These are phyloP conservation scores for Syngnathus scovelli DNA, from an alignment of 2,113 vertebrate genomes.

Conservation along the genomic window DNA sequence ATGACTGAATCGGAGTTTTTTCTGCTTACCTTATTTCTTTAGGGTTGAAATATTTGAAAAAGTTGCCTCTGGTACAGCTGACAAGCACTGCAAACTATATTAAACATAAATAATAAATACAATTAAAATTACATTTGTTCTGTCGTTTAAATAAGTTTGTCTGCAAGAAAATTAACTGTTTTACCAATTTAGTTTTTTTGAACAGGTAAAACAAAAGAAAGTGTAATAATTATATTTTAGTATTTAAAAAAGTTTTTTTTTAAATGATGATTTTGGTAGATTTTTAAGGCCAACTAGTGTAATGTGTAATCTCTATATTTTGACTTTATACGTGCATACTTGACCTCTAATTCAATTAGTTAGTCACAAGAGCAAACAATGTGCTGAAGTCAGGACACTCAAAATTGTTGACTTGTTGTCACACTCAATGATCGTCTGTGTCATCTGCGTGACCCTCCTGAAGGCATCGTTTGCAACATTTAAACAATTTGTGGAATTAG, in stretches of 20 bases:
- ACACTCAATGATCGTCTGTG: slow-evolving; percentile 24
- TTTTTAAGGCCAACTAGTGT: not conserved
- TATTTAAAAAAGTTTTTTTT: not conserved
- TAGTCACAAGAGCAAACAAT: slow-evolving; percentile 14
- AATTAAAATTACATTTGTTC: too few relatives aligned
- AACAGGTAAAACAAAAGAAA: not conserved
- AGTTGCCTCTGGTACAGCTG: too few relatives aligned
- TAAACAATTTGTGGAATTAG: not conserved
- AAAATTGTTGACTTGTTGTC: not conserved
- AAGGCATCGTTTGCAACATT: slow-evolving; percentile 15
- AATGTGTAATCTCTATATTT: not conserved
- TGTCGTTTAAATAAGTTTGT: too few relatives aligned
- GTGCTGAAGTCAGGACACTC: not conserved
- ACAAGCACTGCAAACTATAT: too few relatives aligned
- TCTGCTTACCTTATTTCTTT: not conserved
- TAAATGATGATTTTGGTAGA: not conserved
- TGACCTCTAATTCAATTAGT: slow-evolving; percentile 8
- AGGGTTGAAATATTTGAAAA: too few relatives aligned
- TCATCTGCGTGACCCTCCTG: slow-evolving; percentile 15
- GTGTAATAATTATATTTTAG: not conserved
- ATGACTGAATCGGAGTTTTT: not conserved
- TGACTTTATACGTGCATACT: not conserved
- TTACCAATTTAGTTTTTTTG: too few relatives aligned
- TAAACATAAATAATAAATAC: too few relatives aligned
- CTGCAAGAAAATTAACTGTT: too few relatives aligned